Evolutionary conservation across 2,888 invertebrate species (phyloP), one percentile per base, ranked within the genome.

Genomic region (Drosophila multiciliata): DNA sequence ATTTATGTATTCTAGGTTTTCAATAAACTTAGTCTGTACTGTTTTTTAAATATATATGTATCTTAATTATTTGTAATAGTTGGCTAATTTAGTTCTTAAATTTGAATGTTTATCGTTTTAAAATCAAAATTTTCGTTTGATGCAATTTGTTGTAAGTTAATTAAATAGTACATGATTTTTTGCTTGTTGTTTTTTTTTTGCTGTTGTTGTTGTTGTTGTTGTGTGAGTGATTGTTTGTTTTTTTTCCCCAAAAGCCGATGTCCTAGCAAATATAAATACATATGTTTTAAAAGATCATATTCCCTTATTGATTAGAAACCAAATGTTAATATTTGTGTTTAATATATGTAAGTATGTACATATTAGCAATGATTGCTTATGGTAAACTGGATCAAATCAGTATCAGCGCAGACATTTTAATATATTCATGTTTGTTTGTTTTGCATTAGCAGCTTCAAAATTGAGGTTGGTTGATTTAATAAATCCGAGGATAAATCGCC

Each of bases 401-500:
- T 69, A 63, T 69, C 77, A 23, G 80, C 69, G 61, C 55, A 42
- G 52, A 69, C 62, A 59, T 40, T 45, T 63, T 53, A 53, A 60
- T 63, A 58, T 67, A 67, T 42, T 58, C 5, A 65, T 60, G 61
- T 57, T 54, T 70, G 26, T 55, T 67, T 64, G 65, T 20, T 53
- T 54, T 54, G 35, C 61, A 66, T 70, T 66, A 63, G 60, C 76
- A 68, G 63, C 53, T 63, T 70, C 42, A 66, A 64, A 72, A 52
- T 48, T 59, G 20, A 32, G 15, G 33, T 60, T 69, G 23, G 17
- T 65, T 58, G 45, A 82, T 88, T 42, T 57, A 57, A 32, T 57
- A 88, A 67, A 90, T 90, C 49, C 92, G 87, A 71, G 90, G 90
- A 75, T 85, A 86, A 66, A 89, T 91, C 73, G 89, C 91, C 48